phyloP scores from a whole-genome alignment of 2,113 vertebrate species.

The Dunckerocampus dactyliophorus region DNA sequence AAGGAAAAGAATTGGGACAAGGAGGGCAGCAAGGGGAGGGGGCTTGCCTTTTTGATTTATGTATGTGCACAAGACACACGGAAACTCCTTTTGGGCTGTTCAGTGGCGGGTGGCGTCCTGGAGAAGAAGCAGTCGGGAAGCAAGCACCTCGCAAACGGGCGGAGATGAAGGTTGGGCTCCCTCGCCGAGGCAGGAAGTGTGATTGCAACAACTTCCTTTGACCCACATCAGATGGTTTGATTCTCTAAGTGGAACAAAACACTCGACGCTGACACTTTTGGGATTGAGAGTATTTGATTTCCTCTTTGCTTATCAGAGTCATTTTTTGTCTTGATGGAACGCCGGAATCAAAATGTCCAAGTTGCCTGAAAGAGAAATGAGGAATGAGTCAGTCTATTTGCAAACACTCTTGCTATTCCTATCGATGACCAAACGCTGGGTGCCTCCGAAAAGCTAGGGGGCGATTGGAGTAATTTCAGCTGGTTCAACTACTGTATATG shows the following conservation, averaged over 20 bases:
- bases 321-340: conserved; percentile 1
- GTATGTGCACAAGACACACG: conserved; percentile 34
- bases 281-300: conserved; percentile 16
- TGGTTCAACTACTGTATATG: too few species aligned
- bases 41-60: conserved; percentile 33
- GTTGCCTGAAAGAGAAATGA: conserved; percentile 14
- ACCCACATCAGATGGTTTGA: conserved; percentile 38
- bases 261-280: background rate
- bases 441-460: background rate
- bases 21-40: background rate
- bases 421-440: background rate
- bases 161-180: conserved; percentile 11
- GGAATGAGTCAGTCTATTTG: background rate
- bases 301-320: conserved; percentile 4
- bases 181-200: conserved; percentile 14
- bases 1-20: conserved; percentile 13
- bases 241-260: conserved; percentile 34
- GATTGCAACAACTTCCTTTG: conserved; percentile 21
- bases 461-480: too few species aligned
- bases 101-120: conserved; percentile 14
- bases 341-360: conserved; percentile 7
- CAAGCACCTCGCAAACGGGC: conserved; percentile 35
- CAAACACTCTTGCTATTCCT: background rate
- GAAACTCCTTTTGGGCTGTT: conserved; percentile 28
- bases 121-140: conserved; percentile 45